phyloP scores from a whole-genome alignment of 2,888 invertebrate genomes.

The Idaea dimidiata region DNA sequence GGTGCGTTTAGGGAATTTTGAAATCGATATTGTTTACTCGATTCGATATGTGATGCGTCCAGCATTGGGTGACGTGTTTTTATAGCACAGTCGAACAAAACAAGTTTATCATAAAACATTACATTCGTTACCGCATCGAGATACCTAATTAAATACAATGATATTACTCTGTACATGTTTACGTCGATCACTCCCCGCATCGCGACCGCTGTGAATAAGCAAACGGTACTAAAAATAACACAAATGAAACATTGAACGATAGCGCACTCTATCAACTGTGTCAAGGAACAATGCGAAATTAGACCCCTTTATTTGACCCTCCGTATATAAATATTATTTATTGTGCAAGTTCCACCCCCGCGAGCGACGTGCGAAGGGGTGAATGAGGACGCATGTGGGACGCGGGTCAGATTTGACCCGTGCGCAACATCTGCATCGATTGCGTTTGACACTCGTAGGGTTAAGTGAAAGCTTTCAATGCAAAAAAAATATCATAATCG shows the following conservation, averaged over 20 bases:
- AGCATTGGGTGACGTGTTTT: constrained; percentile 5
- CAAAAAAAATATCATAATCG: constrained; percentile 17
- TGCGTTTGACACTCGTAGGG: constrained; percentile 13
- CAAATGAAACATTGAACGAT: constrained; percentile 34
- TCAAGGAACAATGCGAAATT: constrained; percentile 46
- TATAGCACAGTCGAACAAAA: not conserved
- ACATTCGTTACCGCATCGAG: not conserved
- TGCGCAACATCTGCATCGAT: constrained; percentile 26
- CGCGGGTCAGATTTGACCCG: constrained; percentile 25
- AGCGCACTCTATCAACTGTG: constrained; percentile 39
- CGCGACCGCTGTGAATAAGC: constrained; percentile 25
- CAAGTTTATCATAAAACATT: not conserved
- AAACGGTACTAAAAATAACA: constrained; percentile 31
- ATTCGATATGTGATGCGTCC: not conserved
- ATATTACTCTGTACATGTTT: constrained; percentile 14
- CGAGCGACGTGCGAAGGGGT: constrained; percentile 30
- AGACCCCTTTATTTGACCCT: constrained; percentile 51
- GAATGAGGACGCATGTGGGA: constrained; percentile 43
- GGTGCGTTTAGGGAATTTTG: constrained; percentile 20
- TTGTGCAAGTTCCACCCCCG: constrained; percentile 44
- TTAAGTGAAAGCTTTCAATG: constrained; percentile 22
- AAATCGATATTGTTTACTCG: not conserved
- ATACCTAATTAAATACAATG: not conserved
- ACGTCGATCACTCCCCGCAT: constrained; percentile 30
- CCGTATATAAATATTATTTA: constrained; percentile 41